Percentiles rank a stretch among this genome's conserved stretches.
phyloP scores from a whole-genome alignment of 2,888 invertebrate genomes.

The Phaonia tiefii region DNA sequence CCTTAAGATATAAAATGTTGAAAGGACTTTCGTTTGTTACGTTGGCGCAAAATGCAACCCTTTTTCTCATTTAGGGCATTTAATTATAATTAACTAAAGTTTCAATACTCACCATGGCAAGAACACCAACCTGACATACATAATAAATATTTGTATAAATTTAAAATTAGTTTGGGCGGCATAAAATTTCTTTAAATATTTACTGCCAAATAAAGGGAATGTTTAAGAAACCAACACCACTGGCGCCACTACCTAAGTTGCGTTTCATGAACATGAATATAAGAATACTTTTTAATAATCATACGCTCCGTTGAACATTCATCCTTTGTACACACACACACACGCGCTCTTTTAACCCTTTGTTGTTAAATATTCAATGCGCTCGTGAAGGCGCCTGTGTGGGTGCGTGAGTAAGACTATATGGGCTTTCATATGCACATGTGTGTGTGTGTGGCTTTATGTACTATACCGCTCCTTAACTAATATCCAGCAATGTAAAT shows the following conservation, averaged over 20 bases:
- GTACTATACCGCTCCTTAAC: conserved; percentile 7
- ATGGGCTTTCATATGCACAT: neutral
- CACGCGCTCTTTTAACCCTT: neutral
- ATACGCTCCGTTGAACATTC: conserved; percentile 8
- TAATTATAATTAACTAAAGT: conserved; percentile 35
- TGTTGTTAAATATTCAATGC: too few relatives aligned
- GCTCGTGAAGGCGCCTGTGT: too few relatives aligned
- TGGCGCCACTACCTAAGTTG: neutral
- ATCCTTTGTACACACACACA: neutral
- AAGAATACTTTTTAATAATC: conserved; percentile 11
- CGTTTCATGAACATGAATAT: conserved; percentile 8
- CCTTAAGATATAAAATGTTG: too few relatives aligned
- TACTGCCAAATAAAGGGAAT: neutral
- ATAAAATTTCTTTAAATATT: too few relatives aligned
- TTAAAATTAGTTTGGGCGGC: conserved; percentile 15
- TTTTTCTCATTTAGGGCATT: too few relatives aligned
- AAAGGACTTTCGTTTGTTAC: too few relatives aligned
- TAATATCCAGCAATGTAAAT: neutral
- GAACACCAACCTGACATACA: neutral
- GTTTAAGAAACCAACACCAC: neutral
- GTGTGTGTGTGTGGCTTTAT: neutral
- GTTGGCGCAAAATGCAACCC: too few relatives aligned
- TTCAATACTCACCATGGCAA: conserved; percentile 1
- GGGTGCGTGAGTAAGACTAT: too few relatives aligned
- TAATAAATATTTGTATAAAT: neutral